These are phyloP conservation scores for Tympanuchus pallidicinctus DNA, from an alignment of 2,113 vertebrate genomes.

Conservation along the genomic window DNA sequence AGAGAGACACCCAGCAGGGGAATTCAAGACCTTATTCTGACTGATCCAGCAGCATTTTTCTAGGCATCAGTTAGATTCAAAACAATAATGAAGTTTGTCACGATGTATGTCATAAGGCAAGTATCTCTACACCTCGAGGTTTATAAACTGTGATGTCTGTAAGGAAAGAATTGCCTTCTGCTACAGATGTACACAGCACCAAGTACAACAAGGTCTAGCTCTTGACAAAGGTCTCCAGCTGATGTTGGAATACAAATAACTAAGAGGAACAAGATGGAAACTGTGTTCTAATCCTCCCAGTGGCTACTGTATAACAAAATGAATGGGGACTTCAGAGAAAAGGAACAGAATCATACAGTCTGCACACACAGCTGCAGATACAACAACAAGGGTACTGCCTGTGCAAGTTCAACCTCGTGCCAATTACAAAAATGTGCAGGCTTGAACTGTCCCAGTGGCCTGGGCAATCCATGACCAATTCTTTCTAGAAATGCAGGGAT, in stretches of 20 bases:
- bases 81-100: slow-evolving; percentile 65
- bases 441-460: background rate
- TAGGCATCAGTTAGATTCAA: slow-evolving; percentile 45
- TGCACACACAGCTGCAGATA: background rate
- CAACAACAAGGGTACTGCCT: background rate
- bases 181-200: slow-evolving; percentile 38
- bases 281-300: slow-evolving; percentile 43
- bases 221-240: slow-evolving; percentile 66
- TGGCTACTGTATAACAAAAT: slow-evolving; percentile 24
- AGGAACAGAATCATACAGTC: background rate
- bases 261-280: slow-evolving; percentile 55
- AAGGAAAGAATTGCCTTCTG: slow-evolving; percentile 52
- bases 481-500: background rate
- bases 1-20: slow-evolving; percentile 44
- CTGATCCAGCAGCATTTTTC: slow-evolving; percentile 55
- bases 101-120: slow-evolving; percentile 17
- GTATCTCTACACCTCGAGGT: slow-evolving; percentile 56
- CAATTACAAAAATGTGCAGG: background rate
- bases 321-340: background rate
- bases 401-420: background rate
- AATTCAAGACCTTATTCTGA: slow-evolving; percentile 53
- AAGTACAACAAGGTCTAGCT: slow-evolving; percentile 55
- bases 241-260: slow-evolving; percentile 61
- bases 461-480: background rate
- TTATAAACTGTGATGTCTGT: slow-evolving; percentile 57